These are phyloP conservation scores for Napeogenes inachia DNA, from an alignment of 2,888 invertebrate species.

Conservation along the genomic window DNA sequence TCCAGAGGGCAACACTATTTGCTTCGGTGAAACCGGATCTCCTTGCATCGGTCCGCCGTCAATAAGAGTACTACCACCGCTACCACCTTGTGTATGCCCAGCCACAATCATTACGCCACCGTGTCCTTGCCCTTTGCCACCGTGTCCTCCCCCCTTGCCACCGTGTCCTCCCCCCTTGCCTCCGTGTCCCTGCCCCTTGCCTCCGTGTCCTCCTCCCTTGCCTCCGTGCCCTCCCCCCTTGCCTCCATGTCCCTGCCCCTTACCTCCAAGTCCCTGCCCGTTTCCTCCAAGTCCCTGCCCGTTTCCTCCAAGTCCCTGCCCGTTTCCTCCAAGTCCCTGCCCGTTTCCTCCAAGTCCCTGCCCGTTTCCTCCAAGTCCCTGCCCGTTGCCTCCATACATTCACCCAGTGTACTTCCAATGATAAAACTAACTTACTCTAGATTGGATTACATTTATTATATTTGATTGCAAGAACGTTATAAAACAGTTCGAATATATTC, in stretches of 20 bases:
- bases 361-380: conserved; percentile 1
- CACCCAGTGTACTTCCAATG: no score
- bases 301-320: conserved; percentile 13
- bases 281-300: conserved; percentile 25
- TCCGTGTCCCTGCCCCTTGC: conserved; percentile 15
- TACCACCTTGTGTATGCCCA: conserved; percentile 45
- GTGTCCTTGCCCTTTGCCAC: conserved; percentile 19
- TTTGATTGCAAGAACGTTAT: no score
- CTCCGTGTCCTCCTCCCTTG: conserved; percentile 18
- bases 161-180: conserved; percentile 25
- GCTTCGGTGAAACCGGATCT: conserved; percentile 41
- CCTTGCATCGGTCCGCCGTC: conserved; percentile 44
- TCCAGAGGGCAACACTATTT: conserved; percentile 47
- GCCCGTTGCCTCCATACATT: not conserved
- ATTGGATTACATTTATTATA: no score
- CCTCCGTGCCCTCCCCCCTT: conserved; percentile 10
- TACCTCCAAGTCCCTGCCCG: no score
- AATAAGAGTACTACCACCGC: conserved; percentile 38
- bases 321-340: conserved; percentile 13
- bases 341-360: conserved; percentile 17
- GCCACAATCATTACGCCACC: conserved; percentile 47
- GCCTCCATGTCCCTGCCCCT: conserved; percentile 5
- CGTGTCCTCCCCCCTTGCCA: conserved; percentile 11
- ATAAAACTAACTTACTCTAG: no score
- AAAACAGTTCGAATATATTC: no score